A percentile compares a stretch with the other conserved stretches of the same genome.
phyloP scores from a whole-genome alignment of 2,113 vertebrate genomes.

The Tautogolabrus adspersus region DNA sequence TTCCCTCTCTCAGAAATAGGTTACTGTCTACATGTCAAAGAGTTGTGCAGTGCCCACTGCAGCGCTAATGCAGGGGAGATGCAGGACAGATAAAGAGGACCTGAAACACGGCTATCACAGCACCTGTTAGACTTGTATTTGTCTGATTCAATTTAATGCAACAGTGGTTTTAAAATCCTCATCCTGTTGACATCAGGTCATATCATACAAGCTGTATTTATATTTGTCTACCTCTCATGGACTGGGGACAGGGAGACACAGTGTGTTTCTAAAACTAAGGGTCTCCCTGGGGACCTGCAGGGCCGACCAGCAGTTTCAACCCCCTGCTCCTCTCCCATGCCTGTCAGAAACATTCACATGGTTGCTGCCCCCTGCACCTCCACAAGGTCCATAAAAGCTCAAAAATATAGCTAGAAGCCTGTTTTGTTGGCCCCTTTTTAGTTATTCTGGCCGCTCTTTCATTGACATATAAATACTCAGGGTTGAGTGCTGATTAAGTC shows the following conservation, averaged over 20 bases:
- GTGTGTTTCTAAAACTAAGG: conserved; percentile 15
- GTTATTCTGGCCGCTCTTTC: no score
- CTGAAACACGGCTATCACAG: background rate
- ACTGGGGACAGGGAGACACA: background rate
- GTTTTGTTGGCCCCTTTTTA: background rate
- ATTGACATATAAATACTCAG: background rate
- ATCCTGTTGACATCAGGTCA: conserved; percentile 1
- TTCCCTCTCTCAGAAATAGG: no score
- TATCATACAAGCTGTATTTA: background rate
- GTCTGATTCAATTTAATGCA: background rate
- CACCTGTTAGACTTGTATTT: background rate
- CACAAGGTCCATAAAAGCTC: background rate
- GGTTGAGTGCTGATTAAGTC: background rate
- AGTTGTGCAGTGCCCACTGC: conserved; percentile 16
- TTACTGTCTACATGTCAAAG: background rate
- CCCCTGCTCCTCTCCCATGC: conserved; percentile 30
- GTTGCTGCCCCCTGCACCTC: background rate
- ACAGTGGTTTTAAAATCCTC: background rate
- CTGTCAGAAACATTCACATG: conserved; percentile 19
- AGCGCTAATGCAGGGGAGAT: conserved; percentile 21
- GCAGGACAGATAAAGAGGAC: background rate
- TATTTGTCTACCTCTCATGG: conserved; percentile 3
- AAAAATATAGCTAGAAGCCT: background rate
- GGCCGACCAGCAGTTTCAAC: conserved; percentile 17
- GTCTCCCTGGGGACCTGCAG: conserved; percentile 25